Base-by-base conservation (phyloP, 2,113 vertebrate genomes). In the Lota lota region DNA sequence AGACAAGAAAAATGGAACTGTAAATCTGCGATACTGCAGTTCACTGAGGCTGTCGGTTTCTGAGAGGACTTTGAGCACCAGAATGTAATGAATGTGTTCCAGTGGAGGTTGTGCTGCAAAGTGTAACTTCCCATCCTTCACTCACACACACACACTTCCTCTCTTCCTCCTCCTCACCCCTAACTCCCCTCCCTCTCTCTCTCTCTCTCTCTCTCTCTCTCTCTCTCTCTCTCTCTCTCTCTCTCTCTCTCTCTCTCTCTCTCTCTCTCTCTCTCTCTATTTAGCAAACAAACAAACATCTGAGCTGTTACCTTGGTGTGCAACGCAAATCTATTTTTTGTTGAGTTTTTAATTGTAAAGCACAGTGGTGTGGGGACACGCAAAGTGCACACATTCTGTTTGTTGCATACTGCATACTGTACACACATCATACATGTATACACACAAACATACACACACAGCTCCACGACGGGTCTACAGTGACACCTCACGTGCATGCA, bases 341-440 rank as follows among this genome's bases (percentile, higher is more conserved):
- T 47, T 50, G 64, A 47, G 8, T 47, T 47, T 47, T 5, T 47
- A 47, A 8, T 11, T 47, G 40, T 79, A 70, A 87, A 86, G 85
- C 82, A 85, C 80, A 82, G 72, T 83, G 73, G 70, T 14, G 40
- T 28, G 28, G 28, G 28, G 72, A 72, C 59, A 20, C 80, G 65
- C 64, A 75, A 72, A 69, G 65, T 68, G 75, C 61, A 74, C 74
- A 85, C 74, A 66, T 65, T 79, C 76, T 78, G 75, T 74, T 79
- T 77, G 79, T 76, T 54, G 54, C 63, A 47, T 10, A 47, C 40
- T 75, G 60, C 76, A 81, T 40, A 70, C 65, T n/a, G 17, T 17
- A 19, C 53, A 56, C 75, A 82, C 84, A 88, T 75, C 20, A 77
- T 22, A 22, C 28, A 66, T 22, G 82, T 70, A 80, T 70, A 64